Evolutionary conservation across 2,888 invertebrate species (phyloP).

Genomic region (Eledone cirrhosa): DNA sequence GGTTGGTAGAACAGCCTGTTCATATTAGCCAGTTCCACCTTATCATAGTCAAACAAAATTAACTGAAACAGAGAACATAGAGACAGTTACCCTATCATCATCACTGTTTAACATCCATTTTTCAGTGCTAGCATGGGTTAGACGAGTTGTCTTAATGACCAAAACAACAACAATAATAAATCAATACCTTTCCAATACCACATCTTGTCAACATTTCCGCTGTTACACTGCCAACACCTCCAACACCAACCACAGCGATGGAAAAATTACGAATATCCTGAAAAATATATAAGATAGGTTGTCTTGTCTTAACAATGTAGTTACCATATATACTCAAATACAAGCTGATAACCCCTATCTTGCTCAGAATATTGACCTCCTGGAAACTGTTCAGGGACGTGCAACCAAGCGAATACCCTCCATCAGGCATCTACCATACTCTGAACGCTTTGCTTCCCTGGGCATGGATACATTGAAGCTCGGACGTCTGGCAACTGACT

Average conservation of each 20-base stretch:
- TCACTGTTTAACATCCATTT: not conserved
- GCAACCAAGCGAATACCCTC: no score
- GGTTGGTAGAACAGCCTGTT: constrained; percentile 93
- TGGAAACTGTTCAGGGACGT: no score
- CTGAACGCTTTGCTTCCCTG: no score
- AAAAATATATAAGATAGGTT: constrained; percentile 35
- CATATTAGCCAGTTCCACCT: constrained; percentile 99
- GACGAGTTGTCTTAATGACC: not conserved
- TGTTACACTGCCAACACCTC: constrained; percentile 99
- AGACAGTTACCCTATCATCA: not conserved
- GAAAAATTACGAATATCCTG: constrained; percentile 80
- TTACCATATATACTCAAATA: no score
- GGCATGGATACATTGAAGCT: no score
- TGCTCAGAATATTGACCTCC: no score
- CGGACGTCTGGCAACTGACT: no score
- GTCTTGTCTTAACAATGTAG: no score
- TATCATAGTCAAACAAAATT: constrained; percentile 97
- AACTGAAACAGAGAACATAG: constrained; percentile 72
- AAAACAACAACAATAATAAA: no score
- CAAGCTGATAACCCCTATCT: not conserved
- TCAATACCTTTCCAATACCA: constrained; percentile 88
- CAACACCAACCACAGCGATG: constrained; percentile 95
- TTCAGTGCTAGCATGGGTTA: no score
- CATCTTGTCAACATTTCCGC: constrained; percentile 99
- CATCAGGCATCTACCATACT: no score